Conservation (phyloP, 2,888 invertebrate genomes). For the Incurvaria masculella region DNA sequence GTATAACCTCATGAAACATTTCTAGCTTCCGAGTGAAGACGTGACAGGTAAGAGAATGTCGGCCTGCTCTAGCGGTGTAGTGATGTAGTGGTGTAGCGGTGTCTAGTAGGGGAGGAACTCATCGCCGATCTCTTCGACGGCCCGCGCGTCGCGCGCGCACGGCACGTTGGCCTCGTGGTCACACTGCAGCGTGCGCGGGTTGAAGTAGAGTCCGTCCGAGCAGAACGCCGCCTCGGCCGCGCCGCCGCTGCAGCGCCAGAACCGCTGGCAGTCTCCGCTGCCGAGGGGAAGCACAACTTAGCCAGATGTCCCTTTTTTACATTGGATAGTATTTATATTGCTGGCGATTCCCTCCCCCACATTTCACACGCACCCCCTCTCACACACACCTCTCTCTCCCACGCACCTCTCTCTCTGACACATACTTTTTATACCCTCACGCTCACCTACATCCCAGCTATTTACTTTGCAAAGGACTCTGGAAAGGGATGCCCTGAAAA, state of each 20-base stretch:
- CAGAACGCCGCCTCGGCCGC: constrained; percentile 30
- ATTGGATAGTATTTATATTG: neutral
- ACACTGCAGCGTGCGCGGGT: constrained; percentile 33
- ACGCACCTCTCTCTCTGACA: too few species aligned
- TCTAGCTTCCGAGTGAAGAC: too few species aligned
- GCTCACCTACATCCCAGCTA: too few species aligned
- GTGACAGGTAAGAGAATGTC: too few species aligned
- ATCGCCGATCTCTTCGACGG: constrained; percentile 31
- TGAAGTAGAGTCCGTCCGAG: constrained; percentile 43
- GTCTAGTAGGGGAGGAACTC: constrained; percentile 23
- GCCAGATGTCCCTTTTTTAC: neutral
- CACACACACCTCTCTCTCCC: too few species aligned
- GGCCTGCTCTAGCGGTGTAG: too few species aligned
- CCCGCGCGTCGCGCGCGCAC: constrained; percentile 25
- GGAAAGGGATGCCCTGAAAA: too few species aligned
- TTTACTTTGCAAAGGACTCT: too few species aligned
- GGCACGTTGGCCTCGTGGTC: constrained; percentile 42
- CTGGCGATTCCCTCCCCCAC: neutral
- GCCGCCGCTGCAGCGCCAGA: constrained; percentile 36
- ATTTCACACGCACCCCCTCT: too few species aligned
- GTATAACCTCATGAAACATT: too few species aligned
- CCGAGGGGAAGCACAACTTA: neutral
- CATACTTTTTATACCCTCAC: too few species aligned
- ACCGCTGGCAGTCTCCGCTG: constrained; percentile 45
- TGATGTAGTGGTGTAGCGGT: too few species aligned